phyloP scores from a whole-genome alignment of 2,113 vertebrate genomes.

The Anarrhichthys ocellatus region DNA sequence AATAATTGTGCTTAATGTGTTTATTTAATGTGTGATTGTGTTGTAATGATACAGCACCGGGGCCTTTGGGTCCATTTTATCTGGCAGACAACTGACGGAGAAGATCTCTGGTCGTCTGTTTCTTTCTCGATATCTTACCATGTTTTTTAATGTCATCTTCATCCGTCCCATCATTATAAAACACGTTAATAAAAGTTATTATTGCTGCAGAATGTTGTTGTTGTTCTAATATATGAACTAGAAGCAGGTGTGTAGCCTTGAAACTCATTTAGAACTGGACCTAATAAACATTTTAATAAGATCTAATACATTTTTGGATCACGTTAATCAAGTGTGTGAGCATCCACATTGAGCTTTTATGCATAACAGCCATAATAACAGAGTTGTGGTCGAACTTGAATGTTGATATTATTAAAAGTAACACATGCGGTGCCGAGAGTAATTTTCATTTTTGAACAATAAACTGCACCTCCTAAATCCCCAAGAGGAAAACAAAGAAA shows the following conservation, averaged over 20 bases:
- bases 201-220: neutral
- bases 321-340: too few relatives aligned
- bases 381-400: neutral
- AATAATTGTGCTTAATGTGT: neutral
- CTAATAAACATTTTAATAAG: neutral
- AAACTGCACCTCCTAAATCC: neutral
- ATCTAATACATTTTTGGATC: too few relatives aligned
- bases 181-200: neutral
- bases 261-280: neutral
- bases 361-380: constrained; percentile 3
- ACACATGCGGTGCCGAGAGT: neutral
- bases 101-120: neutral
- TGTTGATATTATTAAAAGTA: constrained; percentile 22
- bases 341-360: neutral
- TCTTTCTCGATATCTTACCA: neutral
- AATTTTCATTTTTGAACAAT: constrained; percentile 9
- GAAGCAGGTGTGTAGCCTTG: too few relatives aligned
- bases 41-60: neutral
- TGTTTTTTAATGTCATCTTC: neutral
- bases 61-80: neutral
- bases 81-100: neutral
- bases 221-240: too few relatives aligned
- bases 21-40: neutral
- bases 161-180: neutral
- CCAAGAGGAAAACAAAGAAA: neutral